Evolutionary conservation across 2,888 invertebrate genomes (phyloP), one percentile per base, ranked within the genome.

Genomic region (Pseudanteris insignis): DNA sequence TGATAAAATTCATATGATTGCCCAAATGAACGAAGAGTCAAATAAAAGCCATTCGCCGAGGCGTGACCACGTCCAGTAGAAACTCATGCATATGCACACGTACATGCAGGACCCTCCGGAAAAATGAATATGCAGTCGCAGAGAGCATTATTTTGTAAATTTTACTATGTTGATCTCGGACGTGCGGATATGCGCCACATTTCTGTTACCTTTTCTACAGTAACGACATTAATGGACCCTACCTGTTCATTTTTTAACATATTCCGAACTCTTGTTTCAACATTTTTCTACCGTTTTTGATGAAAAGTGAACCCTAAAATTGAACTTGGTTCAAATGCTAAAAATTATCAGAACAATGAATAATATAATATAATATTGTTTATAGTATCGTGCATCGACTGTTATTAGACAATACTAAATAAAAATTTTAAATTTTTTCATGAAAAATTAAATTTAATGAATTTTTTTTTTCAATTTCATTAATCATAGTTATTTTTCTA

Each of bases 71-170:
- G 70, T 69, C 70, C 71, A 70, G 65, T 66, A 69, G 68, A 73
- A 66, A 70, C 75, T 76, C 76, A 75, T 76, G 70, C 76, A 76
- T 76, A 76, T 76, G 75, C 70, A 75, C 57, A 43, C 15, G 43
- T 46, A 50, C 58, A 43, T 30, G 48, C 38, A 63, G 63, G 62
- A 67, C 67, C 63, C 62, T 69, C 69, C 72, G 73, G 74, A 75
- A 74, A 76, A 74, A 76, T 75, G 72, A 76, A 75, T 76, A 76
- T 75, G 74, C 74, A 74, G 69, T 58, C 64, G 46, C 48, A 60
- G 44, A 65, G 60, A 64, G 64, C 67, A 73, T 73, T 73, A 71
- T 72, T 72, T 72, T 67, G 68, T 66, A 64, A 70, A 71, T 69
- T 70, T 70, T 70, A 70, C 67, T 69, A 67, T 68, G 63, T 46